Evolutionary conservation across 2,113 vertebrate genomes (phyloP), one percentile per base, ranked within the genome.

Genomic region (Elaphurus davidianus): DNA sequence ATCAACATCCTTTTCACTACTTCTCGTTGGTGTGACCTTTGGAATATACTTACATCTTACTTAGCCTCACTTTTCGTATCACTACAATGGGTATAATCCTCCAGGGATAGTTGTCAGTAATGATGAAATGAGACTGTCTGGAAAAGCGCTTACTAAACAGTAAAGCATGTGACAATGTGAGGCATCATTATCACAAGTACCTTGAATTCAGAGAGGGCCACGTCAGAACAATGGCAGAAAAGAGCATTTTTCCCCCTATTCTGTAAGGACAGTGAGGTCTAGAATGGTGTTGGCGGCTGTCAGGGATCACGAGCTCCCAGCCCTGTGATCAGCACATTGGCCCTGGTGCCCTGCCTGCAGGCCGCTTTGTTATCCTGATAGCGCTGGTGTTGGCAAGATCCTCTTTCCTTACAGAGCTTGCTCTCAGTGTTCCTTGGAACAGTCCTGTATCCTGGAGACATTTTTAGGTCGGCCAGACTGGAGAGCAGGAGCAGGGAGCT

Each of bases 61-160:
- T 47, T 76, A 81, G 52, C 36, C 85, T 95, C 83, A 21, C 43
- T 78, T 43, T 97, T 76, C 78, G 40, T 86, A 1, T 85, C 57
- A 84, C 2, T 62, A 17, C 33, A 57, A 23, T 67, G 90, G 87
- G 19, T 60, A 12, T 47, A 43, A 7, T 74, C 13, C 33, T 83
- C 13, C 23, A n/a, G 28, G 43, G 40, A 71, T 16, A 30, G 19
- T 23, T 87, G 54, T 50, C 14, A 40, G 36, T 30, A 36, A 30
- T 45, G 50, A 86, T 86, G 82, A 23, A 12, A 28, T 40, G 76
- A 86, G 36, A 43, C 13, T 74, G 28, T 40, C 40, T 84, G 86
- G 45, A 67, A 90, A 91, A 92, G 25, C 59, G n/a, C 52, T 82
- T 71, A 40, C 27, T 60, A 36, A 23, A 28, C 10, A 3, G 47